Evolutionary conservation across 2,797 vertebrate species (phyloP).

Genomic region (Thalassophryne amazonica): DNA sequence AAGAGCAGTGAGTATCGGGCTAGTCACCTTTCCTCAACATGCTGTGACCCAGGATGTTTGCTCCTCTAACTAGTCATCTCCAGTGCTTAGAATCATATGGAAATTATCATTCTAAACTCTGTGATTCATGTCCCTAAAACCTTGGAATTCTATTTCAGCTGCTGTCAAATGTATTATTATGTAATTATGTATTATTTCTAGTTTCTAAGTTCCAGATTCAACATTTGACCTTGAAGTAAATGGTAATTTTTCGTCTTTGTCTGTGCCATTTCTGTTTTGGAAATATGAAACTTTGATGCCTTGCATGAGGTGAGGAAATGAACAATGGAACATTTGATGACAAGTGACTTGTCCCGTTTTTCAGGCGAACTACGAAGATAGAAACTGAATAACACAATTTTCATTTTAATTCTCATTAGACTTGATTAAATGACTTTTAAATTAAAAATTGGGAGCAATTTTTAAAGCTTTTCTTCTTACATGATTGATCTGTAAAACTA

Average conservation of each 20-base stretch:
- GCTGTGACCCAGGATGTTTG: too few species aligned
- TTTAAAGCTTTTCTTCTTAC: slow-evolving; percentile 34
- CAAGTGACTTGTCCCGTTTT: slow-evolving; percentile 3
- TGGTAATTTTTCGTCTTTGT: slow-evolving; percentile 22
- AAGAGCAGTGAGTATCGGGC: too few species aligned
- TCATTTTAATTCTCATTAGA: slow-evolving; percentile 50
- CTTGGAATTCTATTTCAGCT: background rate
- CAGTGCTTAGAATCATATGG: too few species aligned
- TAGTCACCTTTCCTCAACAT: too few species aligned
- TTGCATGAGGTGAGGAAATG: background rate
- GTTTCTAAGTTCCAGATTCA: slow-evolving; percentile 7
- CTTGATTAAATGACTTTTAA: slow-evolving; percentile 60
- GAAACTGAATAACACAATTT: slow-evolving; percentile 7
- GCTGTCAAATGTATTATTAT: slow-evolving; percentile 9
- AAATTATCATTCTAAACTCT: slow-evolving; percentile 17
- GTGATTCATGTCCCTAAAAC: slow-evolving; percentile 13
- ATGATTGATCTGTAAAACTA: slow-evolving; percentile 58
- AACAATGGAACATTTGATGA: background rate
- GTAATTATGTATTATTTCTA: too few species aligned
- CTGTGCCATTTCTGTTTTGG: background rate
- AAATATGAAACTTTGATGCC: slow-evolving; percentile 2
- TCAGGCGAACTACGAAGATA: background rate
- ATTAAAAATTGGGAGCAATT: slow-evolving; percentile 36
- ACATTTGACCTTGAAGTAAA: slow-evolving; percentile 37
- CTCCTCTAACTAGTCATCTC: too few species aligned